A percentile compares a stretch with the other conserved stretches of the same genome.
Evolutionary conservation across 2,888 invertebrate species (phyloP).

Genomic region (Agrotis clavis): DNA sequence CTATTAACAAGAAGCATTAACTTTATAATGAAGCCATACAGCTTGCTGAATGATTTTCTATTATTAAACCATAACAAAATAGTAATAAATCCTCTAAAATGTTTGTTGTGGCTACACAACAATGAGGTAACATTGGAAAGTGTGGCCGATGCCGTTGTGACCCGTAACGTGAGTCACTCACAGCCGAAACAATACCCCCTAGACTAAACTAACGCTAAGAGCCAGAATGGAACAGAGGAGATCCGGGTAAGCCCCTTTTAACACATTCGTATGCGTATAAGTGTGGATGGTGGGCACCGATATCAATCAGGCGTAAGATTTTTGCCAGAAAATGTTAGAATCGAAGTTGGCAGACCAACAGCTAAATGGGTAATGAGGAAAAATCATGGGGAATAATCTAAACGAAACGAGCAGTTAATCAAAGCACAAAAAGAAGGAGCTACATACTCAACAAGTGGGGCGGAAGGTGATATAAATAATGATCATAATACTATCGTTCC

Average conservation of each 20-base stretch:
- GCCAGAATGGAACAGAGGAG: neutral
- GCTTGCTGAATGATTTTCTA: neutral
- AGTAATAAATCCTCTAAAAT: constrained; percentile 7
- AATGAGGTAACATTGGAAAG: constrained; percentile 71
- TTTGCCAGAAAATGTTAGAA: neutral
- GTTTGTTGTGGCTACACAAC: constrained; percentile 43
- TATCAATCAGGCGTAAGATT: neutral
- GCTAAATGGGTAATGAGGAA: neutral
- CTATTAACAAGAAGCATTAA: no score
- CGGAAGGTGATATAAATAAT: neutral
- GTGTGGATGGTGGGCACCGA: neutral
- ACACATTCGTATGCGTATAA: neutral
- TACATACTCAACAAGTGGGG: neutral
- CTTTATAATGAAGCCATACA: neutral
- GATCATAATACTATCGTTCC: neutral
- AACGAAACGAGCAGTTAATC: neutral
- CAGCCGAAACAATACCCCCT: constrained; percentile 47
- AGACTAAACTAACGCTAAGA: constrained; percentile 37
- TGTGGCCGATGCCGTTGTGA: constrained; percentile 64
- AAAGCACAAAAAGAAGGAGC: neutral
- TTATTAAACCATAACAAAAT: constrained; percentile 12
- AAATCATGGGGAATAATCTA: neutral
- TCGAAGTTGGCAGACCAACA: neutral
- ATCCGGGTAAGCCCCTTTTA: constrained; percentile 21
- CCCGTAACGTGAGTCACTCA: constrained; percentile 41